These are phyloP conservation scores for Eriosoma lanigerum DNA, from an alignment of 1,140 invertebrate species.

Conservation along the genomic window DNA sequence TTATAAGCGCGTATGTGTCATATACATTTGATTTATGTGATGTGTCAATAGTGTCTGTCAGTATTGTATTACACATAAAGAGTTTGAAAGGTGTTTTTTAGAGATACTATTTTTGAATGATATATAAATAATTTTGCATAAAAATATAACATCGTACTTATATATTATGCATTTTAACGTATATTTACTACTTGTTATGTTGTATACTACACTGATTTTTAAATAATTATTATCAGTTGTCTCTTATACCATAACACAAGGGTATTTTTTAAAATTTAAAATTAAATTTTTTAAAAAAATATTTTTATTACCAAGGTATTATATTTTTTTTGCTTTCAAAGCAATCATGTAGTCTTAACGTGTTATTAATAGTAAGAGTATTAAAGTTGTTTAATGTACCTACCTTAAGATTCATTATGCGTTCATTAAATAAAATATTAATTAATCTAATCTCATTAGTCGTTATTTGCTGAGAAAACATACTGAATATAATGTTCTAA, in stretches of 20 bases:
- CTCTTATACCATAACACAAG: too few relatives aligned
- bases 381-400: not conserved
- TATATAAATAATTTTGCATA: not conserved
- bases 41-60: not conserved
- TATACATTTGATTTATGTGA: not conserved
- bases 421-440: not conserved
- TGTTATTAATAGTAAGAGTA: not conserved
- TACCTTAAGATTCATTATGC: not conserved
- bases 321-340: too few relatives aligned
- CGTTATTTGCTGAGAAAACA: not conserved
- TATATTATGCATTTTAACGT: too few relatives aligned
- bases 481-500: not conserved
- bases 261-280: too few relatives aligned
- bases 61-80: not conserved
- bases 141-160: not conserved
- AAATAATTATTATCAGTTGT: not conserved
- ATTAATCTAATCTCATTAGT: not conserved
- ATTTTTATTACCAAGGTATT: too few relatives aligned
- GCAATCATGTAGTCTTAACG: not conserved
- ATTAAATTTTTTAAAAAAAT: too few relatives aligned
- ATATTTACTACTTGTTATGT: too few relatives aligned
- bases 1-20: not conserved
- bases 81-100: not conserved
- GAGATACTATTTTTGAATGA: not conserved
- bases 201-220: not conserved